Evolutionary conservation across 2,797 vertebrate genomes (phyloP).

Genomic region (Bradypodion pumilum): DNA sequence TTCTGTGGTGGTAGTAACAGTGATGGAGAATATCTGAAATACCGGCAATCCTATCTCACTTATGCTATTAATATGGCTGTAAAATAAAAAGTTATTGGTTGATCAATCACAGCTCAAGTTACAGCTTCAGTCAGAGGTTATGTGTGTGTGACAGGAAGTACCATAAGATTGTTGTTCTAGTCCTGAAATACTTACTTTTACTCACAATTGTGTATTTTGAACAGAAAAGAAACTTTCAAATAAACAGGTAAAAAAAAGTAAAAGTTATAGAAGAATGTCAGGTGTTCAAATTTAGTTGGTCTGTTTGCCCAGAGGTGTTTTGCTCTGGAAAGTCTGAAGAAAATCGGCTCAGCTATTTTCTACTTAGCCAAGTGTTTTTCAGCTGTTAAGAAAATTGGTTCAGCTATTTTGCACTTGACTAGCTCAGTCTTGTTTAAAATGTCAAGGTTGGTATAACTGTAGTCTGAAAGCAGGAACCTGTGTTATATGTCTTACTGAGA

Average conservation of each 20-base stretch:
- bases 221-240: conserved; percentile 3
- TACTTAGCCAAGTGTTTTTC: conserved; percentile 70
- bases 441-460: conserved; percentile 38
- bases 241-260: conserved; percentile 1
- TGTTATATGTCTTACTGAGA: conserved; percentile 34
- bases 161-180: too few species aligned
- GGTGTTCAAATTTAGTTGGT: conserved; percentile 40
- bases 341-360: conserved; percentile 69
- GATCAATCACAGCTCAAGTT: not conserved
- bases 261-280: conserved; percentile 22
- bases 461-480: conserved; percentile 45
- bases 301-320: conserved; percentile 56
- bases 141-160: not conserved
- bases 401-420: conserved; percentile 63
- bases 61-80: not conserved
- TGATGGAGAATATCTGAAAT: not conserved
- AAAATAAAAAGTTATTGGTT: not conserved
- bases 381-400: conserved; percentile 73
- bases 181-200: too few species aligned
- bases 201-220: not conserved
- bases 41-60: not conserved
- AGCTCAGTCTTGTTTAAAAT: conserved; percentile 67
- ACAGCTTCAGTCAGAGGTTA: not conserved
- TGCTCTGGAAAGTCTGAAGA: conserved; percentile 57
- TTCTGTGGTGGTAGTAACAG: not conserved